A percentile compares a stretch with the other conserved stretches of the same genome.
Evolutionary conservation across 2,888 invertebrate genomes (phyloP).

Genomic region (Stratiomys singularior): DNA sequence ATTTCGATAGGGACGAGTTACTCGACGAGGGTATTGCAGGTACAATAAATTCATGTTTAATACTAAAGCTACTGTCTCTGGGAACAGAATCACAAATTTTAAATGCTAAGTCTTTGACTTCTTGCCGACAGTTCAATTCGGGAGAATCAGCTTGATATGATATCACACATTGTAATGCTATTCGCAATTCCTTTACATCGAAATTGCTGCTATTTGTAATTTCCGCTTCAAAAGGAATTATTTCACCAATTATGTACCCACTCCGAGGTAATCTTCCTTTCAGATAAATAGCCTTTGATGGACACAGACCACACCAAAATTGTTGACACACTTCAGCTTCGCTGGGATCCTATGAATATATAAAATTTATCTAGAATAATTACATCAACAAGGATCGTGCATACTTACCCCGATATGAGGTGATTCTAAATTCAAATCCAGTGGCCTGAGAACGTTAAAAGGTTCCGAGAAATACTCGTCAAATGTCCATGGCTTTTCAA

Average conservation of each 20-base stretch:
- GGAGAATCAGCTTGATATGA: conserved; percentile 73
- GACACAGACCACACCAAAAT: conserved; percentile 83
- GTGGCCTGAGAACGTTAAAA: conserved; percentile 82
- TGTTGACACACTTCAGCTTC: conserved; percentile 77
- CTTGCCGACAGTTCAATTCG: conserved; percentile 68
- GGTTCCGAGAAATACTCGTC: conserved; percentile 84
- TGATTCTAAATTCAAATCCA: conserved; percentile 83
- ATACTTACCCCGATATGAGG: conserved; percentile 71
- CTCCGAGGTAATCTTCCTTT: conserved; percentile 76
- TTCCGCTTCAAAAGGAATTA: conserved; percentile 75
- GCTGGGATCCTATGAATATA: conserved; percentile 70
- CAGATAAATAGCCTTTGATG: conserved; percentile 76
- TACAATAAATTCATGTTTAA: conserved; percentile 73
- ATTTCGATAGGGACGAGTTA: conserved; percentile 54
- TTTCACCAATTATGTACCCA: conserved; percentile 82
- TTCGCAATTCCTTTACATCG: conserved; percentile 71
- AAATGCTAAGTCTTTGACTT: conserved; percentile 69
- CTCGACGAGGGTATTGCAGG: conserved; percentile 83
- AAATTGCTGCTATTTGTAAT: conserved; percentile 81
- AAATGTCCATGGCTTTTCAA: conserved; percentile 85
- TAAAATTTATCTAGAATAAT: background rate
- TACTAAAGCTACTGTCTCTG: conserved; percentile 71
- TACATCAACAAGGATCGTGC: background rate
- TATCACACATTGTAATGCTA: conserved; percentile 76
- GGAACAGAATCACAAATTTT: conserved; percentile 75